Base-by-base conservation (phyloP, 2,888 invertebrate species). In the Perdita meconis region DNA sequence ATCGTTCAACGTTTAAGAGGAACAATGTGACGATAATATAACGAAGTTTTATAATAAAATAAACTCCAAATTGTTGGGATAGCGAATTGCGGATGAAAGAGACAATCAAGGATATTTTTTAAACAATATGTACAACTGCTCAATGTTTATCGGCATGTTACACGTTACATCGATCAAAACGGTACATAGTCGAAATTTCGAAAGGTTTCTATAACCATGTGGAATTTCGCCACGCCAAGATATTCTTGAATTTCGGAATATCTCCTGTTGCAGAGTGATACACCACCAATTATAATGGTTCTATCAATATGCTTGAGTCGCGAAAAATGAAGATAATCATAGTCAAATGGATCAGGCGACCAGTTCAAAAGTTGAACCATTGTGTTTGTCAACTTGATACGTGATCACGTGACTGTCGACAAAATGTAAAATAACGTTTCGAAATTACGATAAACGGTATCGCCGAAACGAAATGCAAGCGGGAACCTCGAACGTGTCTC, bases 1-100 rank as follows among this genome's bases (percentile, higher is more conserved):
- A 8, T 56, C 66, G 47, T 19, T 19, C 44, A 47, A 24, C 44
- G n/a, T 12, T 40, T 63, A 26, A 53, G 22, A 26, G 24, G 36
- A 59, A 47, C 47, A 55, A 60, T 77, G 30, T 69, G 76, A 76
- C 26, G 24, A 47, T 5, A 38, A 30, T 47, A 57, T 16, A 30
- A 59, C n/a, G 5, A 40, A 56, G 24, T 24, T 40, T 44, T 8
- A 13, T 22, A 5, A 34, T 26, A 13, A 3, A 30, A 16, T 16
- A 53, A 59, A 36, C 38, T 12, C 30, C 19, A 70, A 13, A 1
- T 22, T 64, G 36, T n/a, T 36, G 19, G 24, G 12, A 65, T 47
- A 8, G 2, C 56, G 42, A 63, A 40, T 4, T 30, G 12, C 8
- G n/a, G n/a, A 55, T 30, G 16, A 22, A 56, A 30, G 19, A 34